These are phyloP conservation scores for Momotus momota DNA, from an alignment of 2,797 vertebrate genomes.

Conservation along the genomic window DNA sequence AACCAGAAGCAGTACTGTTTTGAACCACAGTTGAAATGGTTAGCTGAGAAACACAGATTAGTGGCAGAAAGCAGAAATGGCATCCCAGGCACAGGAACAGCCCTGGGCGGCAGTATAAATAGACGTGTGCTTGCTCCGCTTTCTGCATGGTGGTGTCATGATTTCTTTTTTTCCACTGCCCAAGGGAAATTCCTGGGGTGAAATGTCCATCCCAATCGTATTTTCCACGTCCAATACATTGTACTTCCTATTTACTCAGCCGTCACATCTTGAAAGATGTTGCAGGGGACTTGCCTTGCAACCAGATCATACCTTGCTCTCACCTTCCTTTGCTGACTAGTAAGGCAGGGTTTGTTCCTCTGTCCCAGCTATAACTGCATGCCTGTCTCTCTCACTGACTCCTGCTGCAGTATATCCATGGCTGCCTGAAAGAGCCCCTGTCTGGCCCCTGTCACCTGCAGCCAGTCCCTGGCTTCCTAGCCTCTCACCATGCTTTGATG, in stretches of 20 bases:
- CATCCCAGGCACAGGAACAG: constrained; percentile 32
- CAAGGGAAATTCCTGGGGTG: neutral
- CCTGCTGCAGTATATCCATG: neutral
- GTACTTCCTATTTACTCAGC: neutral
- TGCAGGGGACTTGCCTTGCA: neutral
- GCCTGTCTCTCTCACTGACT: neutral
- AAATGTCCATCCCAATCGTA: neutral
- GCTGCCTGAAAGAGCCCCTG: neutral
- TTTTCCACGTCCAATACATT: constrained; percentile 8
- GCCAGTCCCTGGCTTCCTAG: neutral
- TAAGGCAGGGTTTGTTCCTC: neutral
- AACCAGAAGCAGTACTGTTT: neutral
- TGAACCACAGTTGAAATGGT: neutral
- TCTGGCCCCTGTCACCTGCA: neutral
- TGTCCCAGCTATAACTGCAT: fast-evolving
- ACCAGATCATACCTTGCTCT: neutral
- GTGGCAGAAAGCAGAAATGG: neutral
- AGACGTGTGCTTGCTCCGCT: neutral
- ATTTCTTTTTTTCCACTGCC: neutral
- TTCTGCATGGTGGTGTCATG: neutral
- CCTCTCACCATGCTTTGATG: neutral
- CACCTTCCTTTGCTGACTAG: neutral
- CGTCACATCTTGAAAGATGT: neutral
- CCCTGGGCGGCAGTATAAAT: constrained; percentile 33
- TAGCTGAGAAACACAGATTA: neutral